These are phyloP conservation scores for Clostera curtula DNA, from an alignment of 2,888 invertebrate species.

Conservation along the genomic window DNA sequence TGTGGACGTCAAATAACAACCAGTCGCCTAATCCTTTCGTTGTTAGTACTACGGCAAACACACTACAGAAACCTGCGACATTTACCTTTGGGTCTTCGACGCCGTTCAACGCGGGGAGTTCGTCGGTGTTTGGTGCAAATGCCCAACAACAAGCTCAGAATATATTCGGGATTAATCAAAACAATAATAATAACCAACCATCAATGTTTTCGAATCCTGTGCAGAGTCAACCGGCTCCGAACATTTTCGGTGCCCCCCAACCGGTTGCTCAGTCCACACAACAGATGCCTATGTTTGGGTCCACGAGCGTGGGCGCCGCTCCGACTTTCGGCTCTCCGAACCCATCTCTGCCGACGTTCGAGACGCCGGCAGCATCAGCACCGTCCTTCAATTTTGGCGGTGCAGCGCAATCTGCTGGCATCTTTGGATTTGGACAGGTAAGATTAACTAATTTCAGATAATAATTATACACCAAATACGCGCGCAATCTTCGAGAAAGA, in stretches of 20 bases:
- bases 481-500: too few species aligned
- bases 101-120: slow-evolving; percentile 27
- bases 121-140: slow-evolving; percentile 31
- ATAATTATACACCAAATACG: background rate
- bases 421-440: slow-evolving; percentile 60
- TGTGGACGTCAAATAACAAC: slow-evolving; percentile 36
- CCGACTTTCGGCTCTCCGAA: slow-evolving; percentile 38
- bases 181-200: slow-evolving; percentile 23
- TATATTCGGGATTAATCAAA: slow-evolving; percentile 38
- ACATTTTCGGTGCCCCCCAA: slow-evolving; percentile 37
- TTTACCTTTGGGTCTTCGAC: slow-evolving; percentile 45
- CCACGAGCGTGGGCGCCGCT: slow-evolving; percentile 23
- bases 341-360: slow-evolving; percentile 36
- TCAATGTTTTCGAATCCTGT: slow-evolving; percentile 34
- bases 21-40: slow-evolving; percentile 32
- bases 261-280: slow-evolving; percentile 22
- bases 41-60: slow-evolving; percentile 26
- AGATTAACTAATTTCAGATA: slow-evolving; percentile 2
- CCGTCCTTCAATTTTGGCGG: slow-evolving; percentile 47
- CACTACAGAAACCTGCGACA: slow-evolving; percentile 32
- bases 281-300: slow-evolving; percentile 32
- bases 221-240: slow-evolving; percentile 26
- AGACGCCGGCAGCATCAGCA: slow-evolving; percentile 27
- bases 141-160: slow-evolving; percentile 29
- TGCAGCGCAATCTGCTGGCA: slow-evolving; percentile 25